These are phyloP conservation scores for Biston stratarius DNA, from an alignment of 2,888 invertebrate species.

Conservation along the genomic window DNA sequence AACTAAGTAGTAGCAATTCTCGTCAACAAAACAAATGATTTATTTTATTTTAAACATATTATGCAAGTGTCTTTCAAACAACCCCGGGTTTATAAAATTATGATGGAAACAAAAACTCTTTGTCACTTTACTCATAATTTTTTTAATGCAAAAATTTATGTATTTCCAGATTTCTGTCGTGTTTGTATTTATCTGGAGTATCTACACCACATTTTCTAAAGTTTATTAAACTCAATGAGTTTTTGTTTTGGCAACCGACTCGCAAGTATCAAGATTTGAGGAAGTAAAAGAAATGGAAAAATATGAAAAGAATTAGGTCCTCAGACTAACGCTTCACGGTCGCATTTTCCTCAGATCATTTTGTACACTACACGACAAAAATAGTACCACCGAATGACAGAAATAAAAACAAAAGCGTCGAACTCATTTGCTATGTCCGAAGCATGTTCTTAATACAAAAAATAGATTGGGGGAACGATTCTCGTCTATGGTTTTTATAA, in stretches of 20 bases:
- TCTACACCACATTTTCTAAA: too few relatives aligned
- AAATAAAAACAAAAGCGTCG: slow-evolving; percentile 47
- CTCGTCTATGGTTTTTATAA: not conserved
- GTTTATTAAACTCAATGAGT: slow-evolving; percentile 6
- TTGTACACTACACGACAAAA: slow-evolving; percentile 34
- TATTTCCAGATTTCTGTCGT: too few relatives aligned
- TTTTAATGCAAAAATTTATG: too few relatives aligned
- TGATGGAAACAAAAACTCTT: too few relatives aligned
- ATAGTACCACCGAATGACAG: slow-evolving; percentile 43
- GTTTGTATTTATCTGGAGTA: too few relatives aligned
- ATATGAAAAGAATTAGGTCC: slow-evolving; percentile 4
- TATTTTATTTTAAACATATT: too few relatives aligned
- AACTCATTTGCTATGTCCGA: slow-evolving; percentile 27
- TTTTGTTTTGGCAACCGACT: slow-evolving; percentile 1
- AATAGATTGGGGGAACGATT: slow-evolving; percentile 9
- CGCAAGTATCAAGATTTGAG: not conserved
- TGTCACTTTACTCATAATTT: too few relatives aligned
- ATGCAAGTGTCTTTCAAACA: too few relatives aligned
- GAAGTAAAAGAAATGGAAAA: not conserved
- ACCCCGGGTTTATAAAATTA: too few relatives aligned
- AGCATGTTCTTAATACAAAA: slow-evolving; percentile 10
- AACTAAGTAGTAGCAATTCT: too few relatives aligned
- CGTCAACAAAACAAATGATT: too few relatives aligned
- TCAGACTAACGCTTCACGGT: slow-evolving; percentile 5
- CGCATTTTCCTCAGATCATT: slow-evolving; percentile 19